Percentiles rank a stretch among this genome's conserved stretches.
Evolutionary conservation across 1,140 invertebrate species (phyloP).

Genomic region (Drosophila orosa): DNA sequence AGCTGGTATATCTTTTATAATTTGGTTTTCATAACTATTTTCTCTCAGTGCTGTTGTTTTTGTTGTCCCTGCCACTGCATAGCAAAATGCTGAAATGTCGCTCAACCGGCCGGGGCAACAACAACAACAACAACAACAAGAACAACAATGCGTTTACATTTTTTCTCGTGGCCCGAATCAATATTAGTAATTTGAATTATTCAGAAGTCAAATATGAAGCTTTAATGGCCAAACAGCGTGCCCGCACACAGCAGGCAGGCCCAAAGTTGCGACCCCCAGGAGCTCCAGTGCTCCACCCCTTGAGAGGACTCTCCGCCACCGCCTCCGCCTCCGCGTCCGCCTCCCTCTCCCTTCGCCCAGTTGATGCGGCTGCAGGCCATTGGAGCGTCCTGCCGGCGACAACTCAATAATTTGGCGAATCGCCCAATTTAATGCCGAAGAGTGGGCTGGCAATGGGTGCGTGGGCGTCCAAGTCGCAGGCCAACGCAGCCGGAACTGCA

Average conservation of each 20-base stretch:
- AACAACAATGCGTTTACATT: conserved; percentile 71
- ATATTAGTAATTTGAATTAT: conserved; percentile 85
- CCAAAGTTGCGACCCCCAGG: conserved; percentile 34
- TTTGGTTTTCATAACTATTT: background rate
- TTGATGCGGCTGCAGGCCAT: conserved; percentile 50
- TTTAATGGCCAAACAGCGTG: conserved; percentile 84
- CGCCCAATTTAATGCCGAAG: conserved; percentile 76
- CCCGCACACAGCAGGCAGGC: conserved; percentile 39
- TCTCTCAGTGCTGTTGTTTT: conserved; percentile 16
- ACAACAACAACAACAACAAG: conserved; percentile 7
- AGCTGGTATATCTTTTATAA: too few species aligned
- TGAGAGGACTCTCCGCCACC: background rate
- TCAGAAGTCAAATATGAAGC: conserved; percentile 84
- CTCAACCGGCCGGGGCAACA: conserved; percentile 29
- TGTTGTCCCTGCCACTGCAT: conserved; percentile 37
- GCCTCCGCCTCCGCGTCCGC: too few species aligned
- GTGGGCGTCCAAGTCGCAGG: conserved; percentile 29
- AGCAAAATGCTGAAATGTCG: conserved; percentile 63
- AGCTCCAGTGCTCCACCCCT: background rate
- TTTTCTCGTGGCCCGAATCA: conserved; percentile 81
- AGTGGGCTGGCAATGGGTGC: background rate
- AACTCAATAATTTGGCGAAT: conserved; percentile 82
- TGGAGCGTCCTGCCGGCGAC: conserved; percentile 56
- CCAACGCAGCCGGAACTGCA: conserved; percentile 22
- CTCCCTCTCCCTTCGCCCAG: background rate